Conservation (phyloP, 2,113 vertebrate genomes). For the Anolis carolinensis region DNA sequence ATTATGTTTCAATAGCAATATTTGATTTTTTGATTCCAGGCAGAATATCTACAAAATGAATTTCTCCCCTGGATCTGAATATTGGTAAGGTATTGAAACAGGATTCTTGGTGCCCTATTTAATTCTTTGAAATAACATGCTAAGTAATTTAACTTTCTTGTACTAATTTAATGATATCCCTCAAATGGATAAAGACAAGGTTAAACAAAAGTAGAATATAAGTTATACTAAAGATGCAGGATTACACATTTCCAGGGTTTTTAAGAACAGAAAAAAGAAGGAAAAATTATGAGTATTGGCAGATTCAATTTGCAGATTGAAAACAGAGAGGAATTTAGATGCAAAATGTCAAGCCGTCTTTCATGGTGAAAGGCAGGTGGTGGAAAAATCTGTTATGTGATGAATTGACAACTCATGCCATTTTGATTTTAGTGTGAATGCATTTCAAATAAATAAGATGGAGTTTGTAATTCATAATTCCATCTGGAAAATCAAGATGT, state of each 20-base stretch:
- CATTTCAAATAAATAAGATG: background rate
- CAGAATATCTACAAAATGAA: no score
- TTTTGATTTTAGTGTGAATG: slow-evolving; percentile 22
- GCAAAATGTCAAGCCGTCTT: background rate
- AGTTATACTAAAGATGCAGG: background rate
- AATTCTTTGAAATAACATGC: background rate
- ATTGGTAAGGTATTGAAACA: background rate
- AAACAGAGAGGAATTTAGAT: slow-evolving; percentile 12
- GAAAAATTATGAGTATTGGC: background rate
- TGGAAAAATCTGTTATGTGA: slow-evolving; percentile 23
- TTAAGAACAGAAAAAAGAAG: background rate
- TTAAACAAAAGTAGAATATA: background rate
- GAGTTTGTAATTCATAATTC: background rate
- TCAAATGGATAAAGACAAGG: background rate
- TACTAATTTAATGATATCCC: background rate
- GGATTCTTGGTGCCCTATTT: background rate
- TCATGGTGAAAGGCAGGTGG: slow-evolving; percentile 7
- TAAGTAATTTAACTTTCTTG: background rate
- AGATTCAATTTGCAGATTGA: slow-evolving; percentile 2
- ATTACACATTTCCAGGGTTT: background rate
- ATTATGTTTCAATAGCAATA: background rate
- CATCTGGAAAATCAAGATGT: background rate
- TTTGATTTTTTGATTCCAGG: background rate
- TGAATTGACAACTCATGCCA: background rate
- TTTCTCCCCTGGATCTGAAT: background rate